phyloP scores from a whole-genome alignment of 2,888 invertebrate genomes.

The Epinotia ramella region DNA sequence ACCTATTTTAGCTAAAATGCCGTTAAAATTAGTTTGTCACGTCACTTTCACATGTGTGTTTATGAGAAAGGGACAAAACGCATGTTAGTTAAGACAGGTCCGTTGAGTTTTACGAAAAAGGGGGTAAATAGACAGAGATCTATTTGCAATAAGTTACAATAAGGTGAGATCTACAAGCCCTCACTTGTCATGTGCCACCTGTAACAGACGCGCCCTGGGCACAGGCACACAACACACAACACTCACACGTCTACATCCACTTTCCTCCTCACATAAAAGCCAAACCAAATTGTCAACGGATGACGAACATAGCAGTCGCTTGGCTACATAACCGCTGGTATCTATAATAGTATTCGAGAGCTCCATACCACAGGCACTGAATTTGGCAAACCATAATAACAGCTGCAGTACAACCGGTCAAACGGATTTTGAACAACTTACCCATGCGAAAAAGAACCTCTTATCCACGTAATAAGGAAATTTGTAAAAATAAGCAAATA shows the following conservation, averaged over 20 bases:
- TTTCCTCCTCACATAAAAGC: slow-evolving; percentile 8
- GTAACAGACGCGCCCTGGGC: slow-evolving; percentile 33
- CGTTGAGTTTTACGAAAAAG: no score
- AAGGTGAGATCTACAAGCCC: slow-evolving; percentile 42
- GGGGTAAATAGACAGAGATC: slow-evolving; percentile 64
- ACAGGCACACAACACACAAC: slow-evolving; percentile 10
- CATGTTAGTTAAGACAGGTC: no score
- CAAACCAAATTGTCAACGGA: not conserved
- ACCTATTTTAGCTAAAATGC: no score
- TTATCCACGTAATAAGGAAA: slow-evolving; percentile 57
- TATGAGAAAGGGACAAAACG: no score
- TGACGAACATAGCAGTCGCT: not conserved
- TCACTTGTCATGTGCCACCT: slow-evolving; percentile 65
- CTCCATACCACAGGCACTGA: slow-evolving; percentile 48
- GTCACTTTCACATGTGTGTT: no score
- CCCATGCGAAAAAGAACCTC: slow-evolving; percentile 82
- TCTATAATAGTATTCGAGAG: slow-evolving; percentile 25
- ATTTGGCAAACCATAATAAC: slow-evolving; percentile 63
- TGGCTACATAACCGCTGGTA: slow-evolving; percentile 5
- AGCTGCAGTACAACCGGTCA: slow-evolving; percentile 53
- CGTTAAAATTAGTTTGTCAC: no score
- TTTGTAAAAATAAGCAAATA: slow-evolving; percentile 54
- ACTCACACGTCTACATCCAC: not conserved
- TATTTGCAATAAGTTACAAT: slow-evolving; percentile 48
- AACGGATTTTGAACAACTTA: slow-evolving; percentile 79